phyloP scores from a whole-genome alignment of 2,888 invertebrate genomes.

The Litoditis marina region DNA sequence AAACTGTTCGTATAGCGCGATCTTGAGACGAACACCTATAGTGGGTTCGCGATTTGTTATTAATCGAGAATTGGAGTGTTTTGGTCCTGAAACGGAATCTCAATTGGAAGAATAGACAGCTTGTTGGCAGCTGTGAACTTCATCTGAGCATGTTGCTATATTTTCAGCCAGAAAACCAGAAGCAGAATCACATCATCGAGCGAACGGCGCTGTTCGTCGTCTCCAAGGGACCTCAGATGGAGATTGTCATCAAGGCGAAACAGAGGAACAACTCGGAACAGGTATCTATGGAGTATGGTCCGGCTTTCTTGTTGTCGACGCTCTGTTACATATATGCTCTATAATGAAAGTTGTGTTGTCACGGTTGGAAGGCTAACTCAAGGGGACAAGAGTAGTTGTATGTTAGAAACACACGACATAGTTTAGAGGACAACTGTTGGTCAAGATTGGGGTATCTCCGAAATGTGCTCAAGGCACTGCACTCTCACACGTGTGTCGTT shows the following conservation, averaged over 20 bases:
- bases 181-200: constrained; percentile 75
- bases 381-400: background rate
- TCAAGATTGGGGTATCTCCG: too few relatives aligned
- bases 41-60: too few relatives aligned
- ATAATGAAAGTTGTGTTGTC: background rate
- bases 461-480: too few relatives aligned
- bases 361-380: background rate
- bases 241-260: constrained; percentile 94
- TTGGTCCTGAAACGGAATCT: too few relatives aligned
- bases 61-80: too few relatives aligned
- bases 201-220: constrained; percentile 72
- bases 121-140: background rate
- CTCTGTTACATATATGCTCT: background rate
- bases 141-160: background rate
- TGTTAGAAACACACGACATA: too few relatives aligned
- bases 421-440: too few relatives aligned
- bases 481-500: too few relatives aligned
- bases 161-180: constrained; percentile 51
- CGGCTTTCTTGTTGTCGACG: background rate
- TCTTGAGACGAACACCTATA: too few relatives aligned
- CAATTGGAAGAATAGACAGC: too few relatives aligned
- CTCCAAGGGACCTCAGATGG: constrained; percentile 83
- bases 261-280: constrained; percentile 68
- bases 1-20: too few relatives aligned
- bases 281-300: too few relatives aligned